Base-by-base conservation (phyloP, 2,888 invertebrate genomes). In the Tholera decimalis region DNA sequence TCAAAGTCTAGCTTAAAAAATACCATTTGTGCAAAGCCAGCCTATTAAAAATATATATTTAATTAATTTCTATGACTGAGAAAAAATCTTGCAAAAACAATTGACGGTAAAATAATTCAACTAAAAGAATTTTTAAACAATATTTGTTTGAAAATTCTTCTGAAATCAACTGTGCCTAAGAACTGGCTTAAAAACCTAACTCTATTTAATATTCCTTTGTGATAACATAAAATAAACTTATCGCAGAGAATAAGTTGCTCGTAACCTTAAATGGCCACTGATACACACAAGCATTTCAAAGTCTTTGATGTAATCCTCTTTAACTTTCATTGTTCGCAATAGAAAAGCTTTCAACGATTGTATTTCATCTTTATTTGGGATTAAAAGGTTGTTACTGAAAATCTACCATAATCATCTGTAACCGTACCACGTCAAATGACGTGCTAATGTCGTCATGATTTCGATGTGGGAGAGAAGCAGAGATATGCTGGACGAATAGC, bases 221-320 rank as follows among this genome's bases (percentile, higher is more conserved):
- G 11, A 51, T 33, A 24, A n/a, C 15, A 33, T 33, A 13, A 26
- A 71, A 43, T 11, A 64, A 64, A 50, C 24, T 26, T 28, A 41
- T 8, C 9, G n/a, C 11, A 49, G 24, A 11, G n/a, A 44, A 8
- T n/a, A 46, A 44, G 22, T 49, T 41, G 13, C 24, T 43, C 18
- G 49, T 28, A 57, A 46, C 11, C n/a, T 22, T 33, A 49, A 49
- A 54, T 47, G 47, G 50, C 61, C 30, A 26, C 50, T 47, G 58
- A 44, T 64, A 39, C 54, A 18, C 28, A 47, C 26, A 39, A 24
- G 24, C 50, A 44, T 9, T 53, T 51, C 51, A 64, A 60, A 54
- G 47, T 57, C 73, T 80, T 73, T 65, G 64, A 70, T 51, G 28
- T 66, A 57, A 67, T 69, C 61, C 51, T 61, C n/a, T 59, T 24